Evolutionary conservation across 2,113 vertebrate genomes (phyloP).

Genomic region (Rynchops niger): DNA sequence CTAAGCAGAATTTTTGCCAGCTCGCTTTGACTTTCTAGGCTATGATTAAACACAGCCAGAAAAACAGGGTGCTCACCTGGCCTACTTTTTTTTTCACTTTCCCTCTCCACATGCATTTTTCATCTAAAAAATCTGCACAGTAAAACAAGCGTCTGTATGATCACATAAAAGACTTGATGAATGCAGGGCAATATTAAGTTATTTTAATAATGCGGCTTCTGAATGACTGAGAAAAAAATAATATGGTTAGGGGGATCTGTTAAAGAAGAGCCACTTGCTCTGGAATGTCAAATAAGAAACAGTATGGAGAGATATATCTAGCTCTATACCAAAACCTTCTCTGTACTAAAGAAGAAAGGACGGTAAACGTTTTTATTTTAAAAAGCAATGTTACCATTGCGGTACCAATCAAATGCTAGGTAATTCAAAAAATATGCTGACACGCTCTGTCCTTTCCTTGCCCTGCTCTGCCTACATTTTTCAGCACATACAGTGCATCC

Average conservation of each 20-base stretch:
- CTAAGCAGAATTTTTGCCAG: constrained; percentile 11
- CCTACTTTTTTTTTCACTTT: not conserved
- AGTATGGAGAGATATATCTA: too few species aligned
- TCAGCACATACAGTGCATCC: constrained; percentile 31
- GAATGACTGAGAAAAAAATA: not conserved
- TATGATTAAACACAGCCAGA: not conserved
- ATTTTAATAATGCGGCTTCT: not conserved
- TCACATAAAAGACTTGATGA: not conserved
- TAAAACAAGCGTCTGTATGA: not conserved
- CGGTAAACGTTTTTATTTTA: not conserved
- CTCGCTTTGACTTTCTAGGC: not conserved
- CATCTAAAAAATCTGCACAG: not conserved
- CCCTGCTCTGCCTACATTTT: constrained; percentile 49
- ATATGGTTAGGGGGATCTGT: not conserved
- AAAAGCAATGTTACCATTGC: not conserved
- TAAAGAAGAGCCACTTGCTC: not conserved
- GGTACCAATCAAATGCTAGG: not conserved
- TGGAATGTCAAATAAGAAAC: not conserved
- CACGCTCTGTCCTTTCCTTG: constrained; percentile 41
- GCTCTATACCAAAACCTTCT: not conserved
- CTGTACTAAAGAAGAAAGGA: not conserved
- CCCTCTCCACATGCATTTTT: not conserved
- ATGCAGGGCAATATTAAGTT: not conserved
- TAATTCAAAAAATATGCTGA: constrained; percentile 49
- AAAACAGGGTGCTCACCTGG: not conserved